Conservation (phyloP, 2,113 vertebrate species). For the Gobius niger region DNA sequence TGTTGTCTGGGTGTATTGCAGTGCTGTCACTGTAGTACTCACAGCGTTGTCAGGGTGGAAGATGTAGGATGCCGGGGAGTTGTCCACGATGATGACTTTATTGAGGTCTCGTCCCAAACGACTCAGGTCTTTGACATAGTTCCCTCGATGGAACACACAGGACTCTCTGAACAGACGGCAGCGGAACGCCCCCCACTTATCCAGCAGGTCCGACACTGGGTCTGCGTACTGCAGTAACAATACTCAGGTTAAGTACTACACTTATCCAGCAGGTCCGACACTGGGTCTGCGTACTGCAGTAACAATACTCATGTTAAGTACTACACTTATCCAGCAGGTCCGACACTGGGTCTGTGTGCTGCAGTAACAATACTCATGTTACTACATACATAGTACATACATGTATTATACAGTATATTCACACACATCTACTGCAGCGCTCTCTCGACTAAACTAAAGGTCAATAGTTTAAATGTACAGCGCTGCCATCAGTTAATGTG, state of each 20-base stretch:
- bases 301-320: too few species aligned
- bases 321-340: too few species aligned
- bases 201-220: slow-evolving; percentile 93
- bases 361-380: too few species aligned
- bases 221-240: slow-evolving; percentile 84
- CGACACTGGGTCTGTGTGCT: too few species aligned
- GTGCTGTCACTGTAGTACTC: slow-evolving; percentile 36
- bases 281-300: too few species aligned
- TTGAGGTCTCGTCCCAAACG: slow-evolving; percentile 91
- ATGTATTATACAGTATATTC: too few species aligned
- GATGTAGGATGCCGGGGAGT: slow-evolving; percentile 95
- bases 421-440: too few species aligned
- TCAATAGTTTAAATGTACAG: background rate
- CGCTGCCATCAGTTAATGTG: background rate
- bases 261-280: too few species aligned
- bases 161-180: slow-evolving; percentile 95
- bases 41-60: slow-evolving; percentile 97
- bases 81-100: slow-evolving; percentile 95
- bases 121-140: slow-evolving; percentile 97
- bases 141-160: slow-evolving; percentile 94
- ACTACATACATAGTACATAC: too few species aligned
- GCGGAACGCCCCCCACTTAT: slow-evolving; percentile 96
- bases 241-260: background rate
- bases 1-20: too few species aligned
- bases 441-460: too few species aligned